A percentile compares a stretch with the other conserved stretches of the same genome.
These are phyloP conservation scores for Pilophorus perplexus DNA, from an alignment of 2,888 invertebrate species.

Conservation along the genomic window DNA sequence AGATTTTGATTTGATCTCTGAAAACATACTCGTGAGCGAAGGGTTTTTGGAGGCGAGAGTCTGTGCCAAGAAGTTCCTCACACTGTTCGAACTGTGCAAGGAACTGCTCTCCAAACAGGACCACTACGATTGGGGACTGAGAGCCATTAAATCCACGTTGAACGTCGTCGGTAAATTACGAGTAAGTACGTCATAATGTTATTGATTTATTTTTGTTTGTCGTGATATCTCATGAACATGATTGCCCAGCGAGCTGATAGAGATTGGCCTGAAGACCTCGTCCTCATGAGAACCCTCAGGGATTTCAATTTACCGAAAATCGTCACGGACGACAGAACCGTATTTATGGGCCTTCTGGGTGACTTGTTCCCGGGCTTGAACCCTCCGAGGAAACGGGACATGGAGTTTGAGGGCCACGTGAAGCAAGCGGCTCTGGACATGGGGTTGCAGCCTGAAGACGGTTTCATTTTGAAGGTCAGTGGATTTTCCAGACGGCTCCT, in stretches of 20 bases:
- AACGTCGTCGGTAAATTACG: conserved; percentile 91
- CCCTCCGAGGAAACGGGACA: conserved; percentile 81
- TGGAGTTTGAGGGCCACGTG: conserved; percentile 78
- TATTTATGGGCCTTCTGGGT: conserved; percentile 92
- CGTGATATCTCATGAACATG: not conserved
- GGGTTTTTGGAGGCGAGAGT: conserved; percentile 90
- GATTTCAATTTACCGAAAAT: conserved; percentile 96
- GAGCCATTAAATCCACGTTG: conserved; percentile 92
- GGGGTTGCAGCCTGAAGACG: conserved; percentile 85
- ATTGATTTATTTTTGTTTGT: not conserved
- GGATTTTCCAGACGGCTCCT: not conserved
- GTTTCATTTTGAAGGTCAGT: conserved; percentile 73
- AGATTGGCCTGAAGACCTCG: conserved; percentile 82
- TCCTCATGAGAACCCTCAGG: conserved; percentile 86
- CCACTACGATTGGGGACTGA: conserved; percentile 94
- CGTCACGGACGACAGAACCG: conserved; percentile 84
- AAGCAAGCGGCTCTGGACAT: conserved; percentile 75
- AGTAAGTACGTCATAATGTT: conserved; percentile 54
- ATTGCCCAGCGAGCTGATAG: conserved; percentile 64
- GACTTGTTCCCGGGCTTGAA: conserved; percentile 90
- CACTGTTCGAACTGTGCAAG: conserved; percentile 83
- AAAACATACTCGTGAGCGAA: conserved; percentile 97
- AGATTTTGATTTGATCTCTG: conserved; percentile 92
- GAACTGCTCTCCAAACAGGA: conserved; percentile 92
- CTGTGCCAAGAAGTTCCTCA: conserved; percentile 89